phyloP scores from a whole-genome alignment of 2,797 vertebrate species.

The Centropyge bicolor region DNA sequence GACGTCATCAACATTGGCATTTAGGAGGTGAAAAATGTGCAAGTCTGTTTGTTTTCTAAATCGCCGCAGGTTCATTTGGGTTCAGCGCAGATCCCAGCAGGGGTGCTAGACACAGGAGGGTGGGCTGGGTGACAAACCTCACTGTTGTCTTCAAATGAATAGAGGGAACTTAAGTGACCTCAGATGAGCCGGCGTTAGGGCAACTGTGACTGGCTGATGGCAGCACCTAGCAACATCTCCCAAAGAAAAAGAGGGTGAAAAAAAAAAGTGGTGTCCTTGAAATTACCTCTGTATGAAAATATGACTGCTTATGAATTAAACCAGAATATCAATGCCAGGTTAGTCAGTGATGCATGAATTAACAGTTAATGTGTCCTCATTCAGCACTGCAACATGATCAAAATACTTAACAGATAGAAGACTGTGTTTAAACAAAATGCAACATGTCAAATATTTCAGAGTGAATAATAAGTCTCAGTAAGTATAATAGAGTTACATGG shows the following conservation, averaged over 20 bases:
- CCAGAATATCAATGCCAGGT: background rate
- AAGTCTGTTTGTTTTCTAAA: conserved; percentile 45
- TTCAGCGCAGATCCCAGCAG: conserved; percentile 71
- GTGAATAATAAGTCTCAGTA: background rate
- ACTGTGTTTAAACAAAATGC: background rate
- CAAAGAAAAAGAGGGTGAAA: too few relatives aligned
- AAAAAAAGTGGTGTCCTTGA: conserved; percentile 25
- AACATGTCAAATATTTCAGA: background rate
- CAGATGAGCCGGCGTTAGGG: conserved; percentile 22
- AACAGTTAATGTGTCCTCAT: background rate
- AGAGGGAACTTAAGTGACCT: conserved; percentile 64
- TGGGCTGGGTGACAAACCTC: conserved; percentile 47
- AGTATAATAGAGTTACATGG: background rate
- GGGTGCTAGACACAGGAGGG: conserved; percentile 71
- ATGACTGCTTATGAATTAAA: background rate
- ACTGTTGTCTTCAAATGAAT: conserved; percentile 58
- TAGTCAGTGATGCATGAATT: background rate
- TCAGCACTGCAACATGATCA: background rate
- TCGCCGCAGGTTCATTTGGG: conserved; percentile 59
- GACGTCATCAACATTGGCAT: conserved; percentile 14
- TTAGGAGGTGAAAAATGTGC: conserved; percentile 6
- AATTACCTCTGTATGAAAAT: background rate
- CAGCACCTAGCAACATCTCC: conserved; percentile 59
- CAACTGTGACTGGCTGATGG: conserved; percentile 38
- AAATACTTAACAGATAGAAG: background rate